Evolutionary conservation across 2,113 vertebrate genomes (phyloP), one percentile per base, ranked within the genome.

Genomic region (Puffinus mauretanicus): DNA sequence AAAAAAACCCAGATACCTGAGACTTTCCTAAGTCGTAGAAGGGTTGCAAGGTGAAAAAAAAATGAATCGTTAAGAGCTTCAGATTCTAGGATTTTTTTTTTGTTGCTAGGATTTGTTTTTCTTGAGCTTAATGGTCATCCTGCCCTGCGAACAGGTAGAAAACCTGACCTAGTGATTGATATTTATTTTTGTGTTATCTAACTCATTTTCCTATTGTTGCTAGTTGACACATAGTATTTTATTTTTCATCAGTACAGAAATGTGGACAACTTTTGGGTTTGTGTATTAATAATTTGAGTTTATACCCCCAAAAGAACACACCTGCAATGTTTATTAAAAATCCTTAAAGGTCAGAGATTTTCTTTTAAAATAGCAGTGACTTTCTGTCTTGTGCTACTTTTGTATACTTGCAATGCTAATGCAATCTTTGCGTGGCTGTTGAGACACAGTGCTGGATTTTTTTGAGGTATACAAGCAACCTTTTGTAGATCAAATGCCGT

Each of bases 401-500:
- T 69, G 42, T 82, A 10, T 47, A 79, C n/a, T 16, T 89, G 38
- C 47, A 72, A 21, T 92, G 55, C 38, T 80, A 93, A 89, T 93
- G 13, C 46, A 90, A 51, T 82, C 44, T 42, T 95, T 90, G n/a
- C 44, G 52, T 69, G 62, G 26, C 42, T 84, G 55, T 62, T 88
- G 7, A 76, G 86, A 84, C 32, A 70, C 36, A 46, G 10, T 80
- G 19, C 65, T 87, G 47, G 4, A 60, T 81, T 90, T 93, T 75
- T 94, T 67, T 80, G 46, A 58, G 38, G 38, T 57, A 57, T n/a
- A 86, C 52, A 79, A 58, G 34, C 80, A 96, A 91, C 93, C 81
- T 97, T 97, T 97, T 93, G 44, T 67, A 67, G 54, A 79, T 90
- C 72, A 92, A 93, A 82, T 96, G 78, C 79, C n/a, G 4, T 93